A percentile compares a stretch with the other conserved stretches of the same genome.
phyloP scores from a whole-genome alignment of 1,140 invertebrate genomes.

The Plectrocnemia conspersa region DNA sequence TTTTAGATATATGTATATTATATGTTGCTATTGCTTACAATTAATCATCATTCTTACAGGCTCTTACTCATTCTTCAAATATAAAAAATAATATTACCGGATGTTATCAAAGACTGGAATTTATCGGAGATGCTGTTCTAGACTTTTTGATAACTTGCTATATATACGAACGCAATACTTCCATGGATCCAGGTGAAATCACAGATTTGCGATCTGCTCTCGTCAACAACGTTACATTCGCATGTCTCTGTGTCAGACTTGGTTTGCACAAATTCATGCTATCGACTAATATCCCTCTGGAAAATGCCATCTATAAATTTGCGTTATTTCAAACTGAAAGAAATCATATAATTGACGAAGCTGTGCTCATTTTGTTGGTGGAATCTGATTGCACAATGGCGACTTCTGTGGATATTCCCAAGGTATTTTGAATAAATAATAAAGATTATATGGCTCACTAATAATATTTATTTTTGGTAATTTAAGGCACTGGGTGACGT shows the following conservation, averaged over 20 bases:
- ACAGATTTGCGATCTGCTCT: conserved; percentile 90
- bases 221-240: conserved; percentile 94
- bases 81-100: conserved; percentile 78
- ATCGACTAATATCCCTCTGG: conserved; percentile 58
- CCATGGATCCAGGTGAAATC: conserved; percentile 74
- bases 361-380: conserved; percentile 60
- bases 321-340: conserved; percentile 53
- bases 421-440: conserved; percentile 55
- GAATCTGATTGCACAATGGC: conserved; percentile 63
- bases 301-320: conserved; percentile 70
- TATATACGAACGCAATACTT: conserved; percentile 69
- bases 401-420: conserved; percentile 83
- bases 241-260: conserved; percentile 80
- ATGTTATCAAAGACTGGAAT: conserved; percentile 92
- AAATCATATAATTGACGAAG: conserved; percentile 40
- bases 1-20: conserved; percentile 13
- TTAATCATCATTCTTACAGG: conserved; percentile 58
- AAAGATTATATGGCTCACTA: background rate
- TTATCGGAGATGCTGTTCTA: conserved; percentile 91
- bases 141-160: conserved; percentile 89
- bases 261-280: conserved; percentile 72
- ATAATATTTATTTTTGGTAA: background rate
- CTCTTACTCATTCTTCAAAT: conserved; percentile 90
- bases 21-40: conserved; percentile 1
- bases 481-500: conserved; percentile 75